These are phyloP conservation scores for Saxidomus purpurata DNA, from an alignment of 1,140 invertebrate species.

Conservation along the genomic window DNA sequence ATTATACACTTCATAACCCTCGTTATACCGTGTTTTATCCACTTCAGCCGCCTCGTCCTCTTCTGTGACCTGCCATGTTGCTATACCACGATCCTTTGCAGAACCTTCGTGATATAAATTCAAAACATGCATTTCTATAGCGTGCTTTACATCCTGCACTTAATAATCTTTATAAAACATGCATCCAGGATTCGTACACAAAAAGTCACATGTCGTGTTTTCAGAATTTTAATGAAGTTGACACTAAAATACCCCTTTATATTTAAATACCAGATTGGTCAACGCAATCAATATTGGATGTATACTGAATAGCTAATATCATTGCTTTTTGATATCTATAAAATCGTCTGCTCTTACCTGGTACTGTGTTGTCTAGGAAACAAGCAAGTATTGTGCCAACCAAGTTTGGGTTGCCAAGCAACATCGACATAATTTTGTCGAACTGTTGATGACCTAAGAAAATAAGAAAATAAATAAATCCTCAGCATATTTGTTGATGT, in stretches of 20 bases:
- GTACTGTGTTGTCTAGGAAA: slow-evolving; percentile 85
- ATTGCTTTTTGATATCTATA: too few species aligned
- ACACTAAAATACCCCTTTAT: too few species aligned
- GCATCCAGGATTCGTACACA: too few species aligned
- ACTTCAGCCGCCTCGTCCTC: slow-evolving; percentile 15
- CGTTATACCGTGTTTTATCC: slow-evolving; percentile 24
- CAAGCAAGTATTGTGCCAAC: slow-evolving; percentile 84
- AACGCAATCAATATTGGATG: too few species aligned
- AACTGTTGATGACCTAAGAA: slow-evolving; percentile 60
- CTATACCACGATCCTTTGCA: slow-evolving; percentile 69
- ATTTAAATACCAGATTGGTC: too few species aligned
- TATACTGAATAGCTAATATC: too few species aligned
- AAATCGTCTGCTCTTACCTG: slow-evolving; percentile 73
- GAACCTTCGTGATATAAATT: slow-evolving; percentile 57
- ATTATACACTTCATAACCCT: slow-evolving; percentile 67
- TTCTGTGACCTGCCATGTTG: slow-evolving; percentile 67
- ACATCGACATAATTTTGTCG: slow-evolving; percentile 65
- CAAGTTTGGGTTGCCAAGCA: slow-evolving; percentile 83
- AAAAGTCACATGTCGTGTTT: too few species aligned
- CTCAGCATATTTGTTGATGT: too few species aligned
- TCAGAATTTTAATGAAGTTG: too few species aligned
- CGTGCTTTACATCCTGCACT: too few species aligned
- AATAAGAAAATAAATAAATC: not conserved
- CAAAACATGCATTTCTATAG: too few species aligned
- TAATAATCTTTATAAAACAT: too few species aligned